These are phyloP conservation scores for Nerophis ophidion DNA, from an alignment of 2,113 vertebrate genomes.

Conservation along the genomic window DNA sequence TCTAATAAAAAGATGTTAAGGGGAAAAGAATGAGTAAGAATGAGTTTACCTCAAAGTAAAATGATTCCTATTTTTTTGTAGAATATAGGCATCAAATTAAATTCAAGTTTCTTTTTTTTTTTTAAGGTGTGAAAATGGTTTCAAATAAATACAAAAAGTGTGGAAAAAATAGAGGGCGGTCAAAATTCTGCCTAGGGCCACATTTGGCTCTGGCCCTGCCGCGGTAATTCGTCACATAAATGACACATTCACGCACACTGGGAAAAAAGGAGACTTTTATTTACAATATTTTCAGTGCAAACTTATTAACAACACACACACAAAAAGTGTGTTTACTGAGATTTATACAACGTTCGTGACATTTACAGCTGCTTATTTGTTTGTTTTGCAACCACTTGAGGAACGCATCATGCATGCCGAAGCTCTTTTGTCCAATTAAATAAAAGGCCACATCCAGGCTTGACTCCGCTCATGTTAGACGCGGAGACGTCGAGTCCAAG, in stretches of 20 bases:
- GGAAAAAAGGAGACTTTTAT: conserved; percentile 91
- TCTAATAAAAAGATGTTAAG: no score
- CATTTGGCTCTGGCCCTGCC: no score
- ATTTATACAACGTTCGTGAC: conserved; percentile 46
- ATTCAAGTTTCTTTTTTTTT: no score
- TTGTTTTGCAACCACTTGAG: conserved; percentile 16
- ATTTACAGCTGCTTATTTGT: conserved; percentile 50
- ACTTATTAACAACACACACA: conserved; percentile 64
- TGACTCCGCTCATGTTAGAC: conserved; percentile 48
- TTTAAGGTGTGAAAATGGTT: no score
- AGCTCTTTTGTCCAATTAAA: conserved; percentile 16
- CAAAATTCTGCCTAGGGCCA: no score
- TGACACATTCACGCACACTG: background rate
- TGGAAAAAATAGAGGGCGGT: no score
- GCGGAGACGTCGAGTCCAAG: conserved; percentile 30
- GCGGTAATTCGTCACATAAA: background rate
- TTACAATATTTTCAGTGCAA: conserved; percentile 90
- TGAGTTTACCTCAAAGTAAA: no score
- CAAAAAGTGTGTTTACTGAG: conserved; percentile 51
- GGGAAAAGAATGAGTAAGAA: no score
- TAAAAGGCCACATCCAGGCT: background rate
- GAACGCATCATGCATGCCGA: conserved; percentile 42
- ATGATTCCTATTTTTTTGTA: no score
- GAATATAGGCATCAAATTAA: no score
- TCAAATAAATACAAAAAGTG: no score